A percentile compares a stretch with the other conserved stretches of the same genome.
Evolutionary conservation across 2,888 invertebrate genomes (phyloP).

Genomic region (Camptogramma bilineatum): DNA sequence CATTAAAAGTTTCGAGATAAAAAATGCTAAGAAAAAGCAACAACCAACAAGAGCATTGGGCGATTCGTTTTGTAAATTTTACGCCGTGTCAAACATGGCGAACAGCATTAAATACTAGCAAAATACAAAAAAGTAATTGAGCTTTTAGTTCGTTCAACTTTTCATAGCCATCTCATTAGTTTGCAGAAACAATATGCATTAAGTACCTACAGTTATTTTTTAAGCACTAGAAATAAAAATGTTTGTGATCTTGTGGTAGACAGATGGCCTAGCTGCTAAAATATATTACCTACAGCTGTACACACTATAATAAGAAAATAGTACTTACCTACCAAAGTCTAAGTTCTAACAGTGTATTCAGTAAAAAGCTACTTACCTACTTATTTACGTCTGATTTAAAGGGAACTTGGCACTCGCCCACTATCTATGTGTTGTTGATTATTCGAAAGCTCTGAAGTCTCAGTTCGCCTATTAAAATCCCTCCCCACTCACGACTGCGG

Average conservation of each 20-base stretch:
- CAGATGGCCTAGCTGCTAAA: not conserved
- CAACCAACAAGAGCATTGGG: slow-evolving; percentile 44
- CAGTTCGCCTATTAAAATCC: slow-evolving; percentile 42
- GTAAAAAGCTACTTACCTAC: not conserved
- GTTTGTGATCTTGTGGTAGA: not conserved
- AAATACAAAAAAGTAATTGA: slow-evolving; percentile 57
- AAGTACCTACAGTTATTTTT: not conserved
- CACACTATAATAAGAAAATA: not conserved
- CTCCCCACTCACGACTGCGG: slow-evolving; percentile 42
- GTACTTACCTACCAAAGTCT: not conserved
- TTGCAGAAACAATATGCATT: not conserved
- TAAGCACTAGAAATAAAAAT: not conserved
- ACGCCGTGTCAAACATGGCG: slow-evolving; percentile 57
- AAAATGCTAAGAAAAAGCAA: slow-evolving; percentile 30
- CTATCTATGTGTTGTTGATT: slow-evolving; percentile 23
- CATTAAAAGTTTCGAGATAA: slow-evolving; percentile 9
- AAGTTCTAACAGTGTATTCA: not conserved
- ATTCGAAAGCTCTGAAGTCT: slow-evolving; percentile 29
- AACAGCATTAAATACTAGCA: slow-evolving; percentile 50
- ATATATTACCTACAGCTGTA: not conserved
- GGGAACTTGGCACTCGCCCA: slow-evolving; percentile 6
- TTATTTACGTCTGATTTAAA: slow-evolving; percentile 7
- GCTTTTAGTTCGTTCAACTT: slow-evolving; percentile 61
- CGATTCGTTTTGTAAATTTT: slow-evolving; percentile 66
- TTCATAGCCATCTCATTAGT: slow-evolving; percentile 8